Evolutionary conservation across 1,140 invertebrate genomes (phyloP), one percentile per base, ranked within the genome.

Genomic region (Uloborus diversus): DNA sequence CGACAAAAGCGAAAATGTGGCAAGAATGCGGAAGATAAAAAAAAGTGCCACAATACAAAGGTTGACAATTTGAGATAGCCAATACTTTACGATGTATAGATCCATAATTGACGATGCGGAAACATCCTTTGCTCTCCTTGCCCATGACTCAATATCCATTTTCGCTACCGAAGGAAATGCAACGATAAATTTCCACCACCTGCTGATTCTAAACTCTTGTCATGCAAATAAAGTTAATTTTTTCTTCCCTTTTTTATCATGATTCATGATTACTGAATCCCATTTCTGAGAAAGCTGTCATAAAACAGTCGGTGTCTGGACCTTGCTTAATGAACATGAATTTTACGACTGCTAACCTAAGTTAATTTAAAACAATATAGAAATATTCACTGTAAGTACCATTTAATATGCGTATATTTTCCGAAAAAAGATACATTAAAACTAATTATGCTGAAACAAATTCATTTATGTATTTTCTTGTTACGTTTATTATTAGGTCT

Each of bases 21-120:
- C 33, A 35, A 37, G 61, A 64, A 64, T 64, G 61, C 61, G 61
- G 61, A 64, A 64, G 61, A 37, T 64, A 17, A 59, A 59, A 23
- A 37, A 23, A 35, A 23, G 61, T 37, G 7, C 35, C 33, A 61
- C 20, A 32, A 32, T 28, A 25, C 35, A 37, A 25, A 11, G 30
- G 23, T 9, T 13, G 23, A 20, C 61, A 37, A 25, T 47, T 25
- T 47, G 28, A 20, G 35, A 64, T 20, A 64, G 33, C 23, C 0
- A 64, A 23, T 4, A 42, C 25, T 42, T 47, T 64, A 64, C 42
- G 33, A 64, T 25, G 61, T 27, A 25, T 35, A 23, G 23, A 17
- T 25, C 11, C 17, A 35, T 35, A 64, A 35, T n/a, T 35, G 13
- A 25, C 9, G 2, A 2, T n/a, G n/a, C n/a, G n/a, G n/a, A n/a